Percentiles rank a stretch among this genome's conserved stretches.
Evolutionary conservation across 2,888 invertebrate species (phyloP).

Genomic region (Oxystoma pomonae): DNA sequence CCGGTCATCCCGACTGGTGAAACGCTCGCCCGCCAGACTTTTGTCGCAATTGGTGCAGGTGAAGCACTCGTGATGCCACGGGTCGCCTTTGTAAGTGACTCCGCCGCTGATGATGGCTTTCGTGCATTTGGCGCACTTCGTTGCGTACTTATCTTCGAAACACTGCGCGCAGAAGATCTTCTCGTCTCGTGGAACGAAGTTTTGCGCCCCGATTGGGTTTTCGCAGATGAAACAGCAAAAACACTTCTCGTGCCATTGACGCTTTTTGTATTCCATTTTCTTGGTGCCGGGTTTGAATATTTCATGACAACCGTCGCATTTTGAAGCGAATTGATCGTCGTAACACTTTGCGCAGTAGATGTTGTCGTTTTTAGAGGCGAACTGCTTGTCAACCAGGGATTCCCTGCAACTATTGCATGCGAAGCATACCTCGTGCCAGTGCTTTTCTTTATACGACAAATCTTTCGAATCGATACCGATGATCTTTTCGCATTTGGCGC

Average conservation of each 20-base stretch:
- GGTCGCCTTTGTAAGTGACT: conserved; percentile 99
- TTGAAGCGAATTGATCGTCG: conserved; percentile 1
- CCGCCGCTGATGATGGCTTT: conserved; percentile 99
- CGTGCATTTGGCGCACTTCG: conserved; percentile 96
- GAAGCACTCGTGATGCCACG: conserved; percentile 99
- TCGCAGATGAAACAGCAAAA: conserved; percentile 98
- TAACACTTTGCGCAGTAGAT: conserved; percentile 2
- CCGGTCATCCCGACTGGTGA: conserved; percentile 97
- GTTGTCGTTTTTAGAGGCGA: not conserved
- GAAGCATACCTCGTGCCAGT: conserved; percentile 3
- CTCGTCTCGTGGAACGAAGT: conserved; percentile 98
- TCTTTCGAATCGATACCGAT: conserved; percentile 1
- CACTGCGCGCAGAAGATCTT: conserved; percentile 99
- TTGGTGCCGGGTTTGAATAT: conserved; percentile 77
- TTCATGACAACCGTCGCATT: conserved; percentile 1
- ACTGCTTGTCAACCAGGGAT: conserved; percentile 2
- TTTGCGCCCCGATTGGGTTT: conserved; percentile 95
- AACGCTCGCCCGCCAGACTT: conserved; percentile 95
- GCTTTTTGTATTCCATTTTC: conserved; percentile 99
- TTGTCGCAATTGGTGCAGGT: conserved; percentile 95
- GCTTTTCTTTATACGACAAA: not conserved
- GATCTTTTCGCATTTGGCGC: not conserved
- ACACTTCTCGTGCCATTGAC: conserved; percentile 99
- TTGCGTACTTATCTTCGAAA: conserved; percentile 99
- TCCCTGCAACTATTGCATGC: not conserved